Percentiles rank a stretch among this genome's conserved stretches.
These are phyloP conservation scores for Eugnorisma glareosa DNA, from an alignment of 2,888 invertebrate genomes.

Conservation along the genomic window DNA sequence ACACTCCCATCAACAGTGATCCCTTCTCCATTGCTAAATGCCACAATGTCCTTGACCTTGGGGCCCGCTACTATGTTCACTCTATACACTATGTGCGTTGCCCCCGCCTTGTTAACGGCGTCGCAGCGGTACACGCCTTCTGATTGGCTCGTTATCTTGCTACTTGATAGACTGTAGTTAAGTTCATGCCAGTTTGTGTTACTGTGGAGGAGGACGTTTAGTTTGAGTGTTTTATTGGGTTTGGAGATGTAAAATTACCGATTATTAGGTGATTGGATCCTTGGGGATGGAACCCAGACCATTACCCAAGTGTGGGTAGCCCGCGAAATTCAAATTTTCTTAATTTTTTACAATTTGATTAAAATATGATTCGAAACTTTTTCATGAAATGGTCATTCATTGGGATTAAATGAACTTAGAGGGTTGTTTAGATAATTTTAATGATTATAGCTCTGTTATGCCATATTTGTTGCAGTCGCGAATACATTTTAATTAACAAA, in stretches of 20 bases:
- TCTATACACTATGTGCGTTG: slow-evolving; percentile 86
- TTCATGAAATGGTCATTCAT: no score
- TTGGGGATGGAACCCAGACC: background rate
- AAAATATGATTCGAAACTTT: no score
- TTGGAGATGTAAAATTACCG: background rate
- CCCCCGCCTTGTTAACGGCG: slow-evolving; percentile 91
- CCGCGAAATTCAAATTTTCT: no score
- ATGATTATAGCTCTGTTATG: no score
- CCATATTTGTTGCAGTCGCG: no score
- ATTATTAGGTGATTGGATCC: background rate
- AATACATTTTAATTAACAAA: no score
- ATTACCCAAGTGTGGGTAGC: no score
- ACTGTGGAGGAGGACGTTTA: slow-evolving; percentile 65
- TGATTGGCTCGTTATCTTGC: slow-evolving; percentile 74
- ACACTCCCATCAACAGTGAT: slow-evolving; percentile 66
- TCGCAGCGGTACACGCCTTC: slow-evolving; percentile 91
- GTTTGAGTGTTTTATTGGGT: background rate
- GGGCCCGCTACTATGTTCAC: slow-evolving; percentile 85
- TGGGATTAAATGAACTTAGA: no score
- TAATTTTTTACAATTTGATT: no score
- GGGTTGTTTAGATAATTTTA: no score
- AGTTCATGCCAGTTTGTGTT: slow-evolving; percentile 79
- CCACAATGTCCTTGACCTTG: slow-evolving; percentile 71
- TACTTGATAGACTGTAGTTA: slow-evolving; percentile 72
- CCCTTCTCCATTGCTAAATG: slow-evolving; percentile 71